phyloP scores from a whole-genome alignment of 2,797 vertebrate species.

The Borostomias antarcticus region DNA sequence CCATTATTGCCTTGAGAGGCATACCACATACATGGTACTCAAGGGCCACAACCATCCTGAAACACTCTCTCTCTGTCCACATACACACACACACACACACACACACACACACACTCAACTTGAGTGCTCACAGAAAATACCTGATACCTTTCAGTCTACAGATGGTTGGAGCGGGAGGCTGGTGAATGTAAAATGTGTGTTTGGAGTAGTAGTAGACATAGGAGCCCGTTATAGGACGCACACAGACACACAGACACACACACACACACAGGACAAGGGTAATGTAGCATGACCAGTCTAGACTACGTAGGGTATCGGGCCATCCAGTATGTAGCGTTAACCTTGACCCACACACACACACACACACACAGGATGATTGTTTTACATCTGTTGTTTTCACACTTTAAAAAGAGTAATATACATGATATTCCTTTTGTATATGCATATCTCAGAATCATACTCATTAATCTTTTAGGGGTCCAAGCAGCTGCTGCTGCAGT shows the following conservation, averaged over 20 bases:
- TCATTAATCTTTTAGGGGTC: no score
- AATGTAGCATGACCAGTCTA: slow-evolving; percentile 48
- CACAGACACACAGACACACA: neutral
- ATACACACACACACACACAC: neutral
- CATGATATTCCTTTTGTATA: no score
- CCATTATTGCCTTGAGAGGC: slow-evolving; percentile 65
- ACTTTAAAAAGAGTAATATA: no score
- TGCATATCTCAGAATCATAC: no score
- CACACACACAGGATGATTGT: neutral
- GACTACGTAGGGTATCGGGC: slow-evolving; percentile 75
- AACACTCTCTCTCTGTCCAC: neutral
- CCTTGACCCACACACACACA: slow-evolving; percentile 72
- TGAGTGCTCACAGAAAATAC: neutral
- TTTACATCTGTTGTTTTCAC: no score
- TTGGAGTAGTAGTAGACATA: neutral
- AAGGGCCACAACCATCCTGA: slow-evolving; percentile 12
- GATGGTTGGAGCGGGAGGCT: neutral
- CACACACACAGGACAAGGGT: slow-evolving; percentile 25
- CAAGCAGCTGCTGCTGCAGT: no score
- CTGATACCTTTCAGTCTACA: neutral
- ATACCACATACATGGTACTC: slow-evolving; percentile 44
- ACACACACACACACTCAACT: neutral
- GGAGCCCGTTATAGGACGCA: neutral
- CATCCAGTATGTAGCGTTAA: slow-evolving; percentile 82
- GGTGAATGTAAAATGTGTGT: neutral